These are phyloP conservation scores for Melieria omissa DNA, from an alignment of 2,888 invertebrate genomes.

Conservation along the genomic window DNA sequence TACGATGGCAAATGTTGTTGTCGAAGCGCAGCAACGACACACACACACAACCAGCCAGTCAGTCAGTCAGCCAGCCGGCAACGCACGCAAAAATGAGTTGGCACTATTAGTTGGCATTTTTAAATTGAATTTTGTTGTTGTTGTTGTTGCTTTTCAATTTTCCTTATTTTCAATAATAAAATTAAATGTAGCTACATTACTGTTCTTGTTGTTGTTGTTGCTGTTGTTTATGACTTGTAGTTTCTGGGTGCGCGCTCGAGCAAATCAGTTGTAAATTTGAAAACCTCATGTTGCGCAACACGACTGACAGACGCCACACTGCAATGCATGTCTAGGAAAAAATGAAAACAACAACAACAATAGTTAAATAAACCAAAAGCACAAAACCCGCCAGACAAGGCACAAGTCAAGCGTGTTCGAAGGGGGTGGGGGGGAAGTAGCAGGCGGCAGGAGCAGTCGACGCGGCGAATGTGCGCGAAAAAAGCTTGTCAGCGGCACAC, in stretches of 20 bases:
- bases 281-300: constrained; percentile 3
- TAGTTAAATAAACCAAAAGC: neutral
- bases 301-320: too few species aligned
- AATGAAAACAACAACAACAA: too few species aligned
- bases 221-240: constrained; percentile 24
- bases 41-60: too few species aligned
- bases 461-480: neutral
- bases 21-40: too few species aligned
- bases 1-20: too few species aligned
- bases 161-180: neutral
- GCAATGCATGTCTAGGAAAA: too few species aligned
- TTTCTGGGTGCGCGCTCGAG: neutral
- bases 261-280: constrained; percentile 22
- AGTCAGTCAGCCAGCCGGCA: too few species aligned
- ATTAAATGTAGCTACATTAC: constrained; percentile 11
- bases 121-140: constrained; percentile 28
- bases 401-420: neutral
- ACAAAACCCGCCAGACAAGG: neutral
- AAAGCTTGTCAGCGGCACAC: constrained; percentile 3
- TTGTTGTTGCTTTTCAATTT: constrained; percentile 1
- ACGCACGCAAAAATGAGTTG: constrained; percentile 7
- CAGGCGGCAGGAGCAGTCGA: neutral
- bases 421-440: neutral
- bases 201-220: constrained; percentile 5
- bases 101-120: constrained; percentile 20